Percentiles rank a stretch among this genome's conserved stretches.
These are phyloP conservation scores for Oreocharis arfaki DNA, from an alignment of 2,113 vertebrate species.

Conservation along the genomic window DNA sequence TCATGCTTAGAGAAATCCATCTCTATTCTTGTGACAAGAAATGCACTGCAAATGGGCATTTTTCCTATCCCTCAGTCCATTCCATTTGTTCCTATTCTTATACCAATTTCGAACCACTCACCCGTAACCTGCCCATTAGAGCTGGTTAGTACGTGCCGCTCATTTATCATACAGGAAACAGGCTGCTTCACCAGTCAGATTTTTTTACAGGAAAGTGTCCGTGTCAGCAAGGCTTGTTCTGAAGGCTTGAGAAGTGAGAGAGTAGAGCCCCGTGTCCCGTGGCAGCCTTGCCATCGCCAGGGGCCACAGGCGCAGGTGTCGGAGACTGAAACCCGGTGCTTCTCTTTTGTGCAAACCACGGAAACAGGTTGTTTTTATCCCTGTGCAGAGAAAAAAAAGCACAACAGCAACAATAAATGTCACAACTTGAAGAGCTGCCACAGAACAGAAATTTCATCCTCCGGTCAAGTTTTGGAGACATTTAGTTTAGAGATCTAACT, in stretches of 20 bases:
- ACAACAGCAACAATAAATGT: conserved; percentile 11
- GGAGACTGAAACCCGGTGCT: accelerated
- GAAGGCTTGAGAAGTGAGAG: neutral
- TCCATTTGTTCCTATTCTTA: conserved; percentile 41
- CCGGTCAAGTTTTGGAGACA: neutral
- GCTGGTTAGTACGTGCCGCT: neutral
- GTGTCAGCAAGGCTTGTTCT: neutral
- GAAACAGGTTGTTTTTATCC: neutral
- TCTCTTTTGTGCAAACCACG: neutral
- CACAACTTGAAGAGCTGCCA: neutral
- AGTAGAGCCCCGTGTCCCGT: neutral
- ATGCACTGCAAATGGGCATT: neutral
- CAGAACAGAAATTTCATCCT: neutral
- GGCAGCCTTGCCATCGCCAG: neutral
- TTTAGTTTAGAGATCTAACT: neutral
- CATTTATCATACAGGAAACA: neutral
- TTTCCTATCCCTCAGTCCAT: neutral
- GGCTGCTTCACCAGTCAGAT: neutral
- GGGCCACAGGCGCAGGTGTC: accelerated
- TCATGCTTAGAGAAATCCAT: neutral
- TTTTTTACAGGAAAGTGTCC: neutral
- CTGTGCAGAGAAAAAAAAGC: neutral
- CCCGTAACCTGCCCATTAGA: neutral
- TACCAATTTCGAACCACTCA: neutral
- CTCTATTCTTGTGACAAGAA: conserved; percentile 21